Conservation (phyloP, 2,113 vertebrate genomes). For the Phoenicopterus ruber region DNA sequence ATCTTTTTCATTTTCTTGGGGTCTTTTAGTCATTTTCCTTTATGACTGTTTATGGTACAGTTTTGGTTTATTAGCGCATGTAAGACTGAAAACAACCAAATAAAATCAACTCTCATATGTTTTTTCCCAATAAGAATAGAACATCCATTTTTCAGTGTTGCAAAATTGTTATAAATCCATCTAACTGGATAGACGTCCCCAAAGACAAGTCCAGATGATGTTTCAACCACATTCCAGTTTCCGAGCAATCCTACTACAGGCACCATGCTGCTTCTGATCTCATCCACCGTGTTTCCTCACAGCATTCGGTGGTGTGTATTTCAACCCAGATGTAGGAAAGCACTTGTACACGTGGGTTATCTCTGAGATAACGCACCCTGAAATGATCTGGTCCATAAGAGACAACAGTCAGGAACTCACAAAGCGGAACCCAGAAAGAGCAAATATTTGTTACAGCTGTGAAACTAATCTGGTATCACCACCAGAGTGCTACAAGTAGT, state of each 20-base stretch:
- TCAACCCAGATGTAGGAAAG: not conserved
- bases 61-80: not conserved
- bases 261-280: not conserved
- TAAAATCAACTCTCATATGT: not conserved
- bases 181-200: not conserved
- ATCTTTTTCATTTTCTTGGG: not conserved
- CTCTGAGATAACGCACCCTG: not conserved
- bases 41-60: not conserved
- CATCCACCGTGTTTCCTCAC: fast-evolving
- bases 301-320: not conserved
- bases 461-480: not conserved
- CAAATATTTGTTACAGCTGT: not conserved
- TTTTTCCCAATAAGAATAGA: not conserved
- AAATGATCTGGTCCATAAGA: not conserved
- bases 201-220: not conserved
- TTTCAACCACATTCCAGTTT: not conserved
- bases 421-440: not conserved
- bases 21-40: not conserved
- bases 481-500: not conserved
- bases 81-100: not conserved
- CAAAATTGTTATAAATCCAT: not conserved
- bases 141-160: not conserved
- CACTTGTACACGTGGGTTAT: not conserved
- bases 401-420: not conserved
- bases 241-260: not conserved